Base-by-base conservation (phyloP, 1,140 invertebrate species). In the Leptonema lineaticorne region DNA sequence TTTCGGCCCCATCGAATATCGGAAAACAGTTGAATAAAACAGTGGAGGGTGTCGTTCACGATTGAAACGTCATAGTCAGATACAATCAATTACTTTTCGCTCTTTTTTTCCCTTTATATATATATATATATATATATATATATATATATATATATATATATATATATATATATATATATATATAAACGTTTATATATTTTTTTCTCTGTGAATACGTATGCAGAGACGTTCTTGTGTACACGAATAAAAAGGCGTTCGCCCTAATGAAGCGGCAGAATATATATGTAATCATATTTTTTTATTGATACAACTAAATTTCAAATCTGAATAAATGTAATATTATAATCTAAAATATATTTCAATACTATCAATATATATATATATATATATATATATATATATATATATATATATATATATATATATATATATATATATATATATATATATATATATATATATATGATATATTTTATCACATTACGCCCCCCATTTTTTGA, bases 21-120 rank as follows among this genome's bases (percentile, higher is more conserved):
- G 48, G 48, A 53, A 26, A 53, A 26, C 48, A 53, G 48, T 53
- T 53, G 48, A 53, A 53, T 53, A 53, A 53, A 53, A 53, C 48
- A 53, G 24, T 26, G 48, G 2, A 53, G 48, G 16, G 48, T 53
- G 24, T 53, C 48, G 18, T 53, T 53, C 18, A 53, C n/a, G 16
- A 53, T 53, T 53, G 48, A 26, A 53, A 4, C 24, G 48, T 53
- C 48, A 53, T 53, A 53, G 16, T 18, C 18, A 53, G 22, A 22
- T 14, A 26, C 48, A 53, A 53, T 53, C 48, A 22, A 53, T 53
- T 53, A 53, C 24, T 6, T 20, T n/a, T n/a, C 37, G 9, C 9
- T 3, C 16, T 41, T 14, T 14, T 14, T 16, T 9, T 11, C 11
- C 37, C 30, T 33, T 6, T 11, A 48, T 48, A 20, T 16, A 48